These are phyloP conservation scores for Squalus acanthias DNA, from an alignment of 2,797 vertebrate species.

Conservation along the genomic window DNA sequence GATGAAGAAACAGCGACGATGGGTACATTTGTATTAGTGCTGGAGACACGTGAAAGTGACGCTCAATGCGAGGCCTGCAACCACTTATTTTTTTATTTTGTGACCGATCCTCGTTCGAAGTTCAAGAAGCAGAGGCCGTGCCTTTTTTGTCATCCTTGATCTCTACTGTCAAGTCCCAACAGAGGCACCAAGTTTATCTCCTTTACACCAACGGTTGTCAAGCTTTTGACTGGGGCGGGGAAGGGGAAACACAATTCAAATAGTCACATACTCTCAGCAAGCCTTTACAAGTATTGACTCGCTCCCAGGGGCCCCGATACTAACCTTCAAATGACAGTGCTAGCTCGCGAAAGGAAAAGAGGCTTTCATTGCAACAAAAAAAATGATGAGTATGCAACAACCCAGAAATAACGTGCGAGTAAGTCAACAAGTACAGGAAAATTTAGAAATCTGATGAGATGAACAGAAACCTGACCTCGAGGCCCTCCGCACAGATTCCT, in stretches of 20 bases:
- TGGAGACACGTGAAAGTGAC: not conserved
- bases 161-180: not conserved
- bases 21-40: not conserved
- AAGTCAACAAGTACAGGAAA: not conserved
- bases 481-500: not conserved
- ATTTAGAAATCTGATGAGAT: not conserved
- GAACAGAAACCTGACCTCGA: not conserved
- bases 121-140: not conserved
- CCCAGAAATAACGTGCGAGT: not conserved
- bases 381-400: not conserved
- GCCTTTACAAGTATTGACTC: not conserved
- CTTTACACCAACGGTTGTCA: not conserved
- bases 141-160: not conserved
- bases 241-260: not conserved
- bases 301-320: not conserved
- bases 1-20: not conserved
- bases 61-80: not conserved
- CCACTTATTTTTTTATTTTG: not conserved
- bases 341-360: not conserved
- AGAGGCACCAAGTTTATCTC: not conserved
- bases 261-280: not conserved
- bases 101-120: not conserved
- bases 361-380: not conserved
- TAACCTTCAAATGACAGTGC: conserved; percentile 8
- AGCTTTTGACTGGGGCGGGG: not conserved